Percentiles rank a stretch among this genome's conserved stretches.
These are phyloP conservation scores for Triplophysa yarkandensis DNA, from an alignment of 2,797 vertebrate genomes.

Conservation along the genomic window DNA sequence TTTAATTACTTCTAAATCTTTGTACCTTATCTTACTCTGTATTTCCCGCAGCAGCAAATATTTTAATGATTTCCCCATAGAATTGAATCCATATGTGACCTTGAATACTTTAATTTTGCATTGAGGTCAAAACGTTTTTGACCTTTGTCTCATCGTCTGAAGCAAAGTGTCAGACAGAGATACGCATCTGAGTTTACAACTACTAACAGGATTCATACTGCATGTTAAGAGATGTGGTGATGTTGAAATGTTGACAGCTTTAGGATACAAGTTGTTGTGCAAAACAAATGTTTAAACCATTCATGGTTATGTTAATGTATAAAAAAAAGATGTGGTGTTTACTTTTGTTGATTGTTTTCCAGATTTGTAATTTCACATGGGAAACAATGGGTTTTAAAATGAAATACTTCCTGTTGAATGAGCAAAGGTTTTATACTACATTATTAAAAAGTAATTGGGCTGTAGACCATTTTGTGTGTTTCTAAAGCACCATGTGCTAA, in stretches of 20 bases:
- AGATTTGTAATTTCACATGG: no score
- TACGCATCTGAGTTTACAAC: background rate
- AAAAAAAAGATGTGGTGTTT: background rate
- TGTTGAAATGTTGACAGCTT: background rate
- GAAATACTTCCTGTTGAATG: background rate
- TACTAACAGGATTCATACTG: background rate
- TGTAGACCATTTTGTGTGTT: background rate
- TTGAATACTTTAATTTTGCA: background rate
- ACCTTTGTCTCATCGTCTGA: background rate
- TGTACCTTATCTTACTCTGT: background rate
- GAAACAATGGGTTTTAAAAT: background rate
- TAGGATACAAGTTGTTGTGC: background rate
- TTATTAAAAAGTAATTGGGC: background rate
- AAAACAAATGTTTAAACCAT: background rate
- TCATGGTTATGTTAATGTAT: background rate
- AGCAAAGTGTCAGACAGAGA: background rate
- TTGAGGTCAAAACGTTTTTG: constrained; percentile 11
- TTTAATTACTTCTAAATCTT: background rate
- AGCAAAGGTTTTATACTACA: background rate
- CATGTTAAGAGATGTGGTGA: background rate
- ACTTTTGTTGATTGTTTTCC: no score
- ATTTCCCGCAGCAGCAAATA: background rate
- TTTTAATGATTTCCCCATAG: background rate
- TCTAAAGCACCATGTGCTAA: background rate
- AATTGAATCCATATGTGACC: background rate